Evolutionary conservation across 2,113 vertebrate genomes (phyloP), one percentile per base, ranked within the genome.

Genomic region (Malurus melanocephalus): DNA sequence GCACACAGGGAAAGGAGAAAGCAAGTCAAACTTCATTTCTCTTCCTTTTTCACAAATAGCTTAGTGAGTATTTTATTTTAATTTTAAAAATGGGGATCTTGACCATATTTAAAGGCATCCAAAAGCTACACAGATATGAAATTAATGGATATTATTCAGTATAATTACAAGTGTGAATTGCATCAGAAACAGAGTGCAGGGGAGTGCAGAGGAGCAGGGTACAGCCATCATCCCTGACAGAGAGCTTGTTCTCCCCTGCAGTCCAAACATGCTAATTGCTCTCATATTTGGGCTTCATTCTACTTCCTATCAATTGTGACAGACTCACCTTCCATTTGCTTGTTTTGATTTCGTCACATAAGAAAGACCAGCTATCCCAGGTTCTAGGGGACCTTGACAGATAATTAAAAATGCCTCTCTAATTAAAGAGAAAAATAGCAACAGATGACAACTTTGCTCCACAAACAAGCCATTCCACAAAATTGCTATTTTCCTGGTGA

Each of bases 391-490:
- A 80, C 45, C 38, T 91, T 95, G 90, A 91, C 94, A 93, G 88
- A 83, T 82, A 92, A 89, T 92, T 94, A 85, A 87, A 92, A 95
- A 89, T 89, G 75, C 33, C 62, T 90, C 84, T 45, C 80, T 92
- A 93, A 94, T 88, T 91, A 87, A 87, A 93, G 85, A 92, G 72
- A 78, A 90, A 91, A 93, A 79, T 33, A 81, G 64, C 59, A 81
- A 89, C 66, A 86, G 65, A 60, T 60, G 43, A 79, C 64, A 94
- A 74, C 75, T 64, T 82, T 32, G 38, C 84, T 87, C 56, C 78
- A 79, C 30, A 93, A 93, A 80, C 80, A 92, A 93, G 79, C 19
- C 45, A 68, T 62, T 83, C 78, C 78, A 82, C 45, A 79, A 64
- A 93, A 81, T 20, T 60, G 60, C 42, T 83, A 49, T 60, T 92